phyloP scores from a whole-genome alignment of 2,797 vertebrate species.

The Alectoris magna region DNA sequence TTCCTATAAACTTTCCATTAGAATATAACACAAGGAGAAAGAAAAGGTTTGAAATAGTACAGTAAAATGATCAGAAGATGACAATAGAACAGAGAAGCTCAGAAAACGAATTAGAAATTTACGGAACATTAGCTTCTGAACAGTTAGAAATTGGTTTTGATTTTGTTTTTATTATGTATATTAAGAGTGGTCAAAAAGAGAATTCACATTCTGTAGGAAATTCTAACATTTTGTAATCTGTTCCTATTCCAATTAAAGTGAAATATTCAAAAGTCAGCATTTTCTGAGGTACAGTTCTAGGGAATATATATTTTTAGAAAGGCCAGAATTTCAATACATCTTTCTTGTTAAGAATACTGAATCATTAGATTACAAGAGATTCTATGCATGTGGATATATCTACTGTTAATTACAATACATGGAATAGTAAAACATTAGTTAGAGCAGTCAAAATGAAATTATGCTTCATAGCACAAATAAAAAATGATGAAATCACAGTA shows the following conservation, averaged over 20 bases:
- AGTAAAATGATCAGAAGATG: not conserved
- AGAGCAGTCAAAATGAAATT: not conserved
- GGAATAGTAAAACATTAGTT: not conserved
- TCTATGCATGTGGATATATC: not conserved
- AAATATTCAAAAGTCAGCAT: constrained; percentile 1
- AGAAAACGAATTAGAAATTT: not conserved
- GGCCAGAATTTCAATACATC: constrained; percentile 1
- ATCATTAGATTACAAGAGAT: not conserved
- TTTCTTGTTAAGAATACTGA: not conserved
- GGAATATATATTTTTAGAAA: not conserved
- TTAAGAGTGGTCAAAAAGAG: not conserved
- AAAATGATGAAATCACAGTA: not conserved
- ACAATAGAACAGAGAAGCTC: not conserved
- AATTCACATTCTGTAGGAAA: not conserved
- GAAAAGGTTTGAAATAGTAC: not conserved
- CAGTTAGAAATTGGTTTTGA: not conserved
- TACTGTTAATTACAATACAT: not conserved
- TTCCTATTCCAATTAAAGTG: constrained; percentile 1
- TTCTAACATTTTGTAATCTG: constrained; percentile 6
- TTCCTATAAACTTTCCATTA: fast-evolving
- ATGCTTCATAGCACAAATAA: not conserved
- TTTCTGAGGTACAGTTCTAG: not conserved
- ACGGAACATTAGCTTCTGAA: not conserved
- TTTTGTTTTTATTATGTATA: not conserved
- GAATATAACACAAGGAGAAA: not conserved